Conservation (phyloP, 2,113 vertebrate species). For the Machaerirhynchus nigripectus region DNA sequence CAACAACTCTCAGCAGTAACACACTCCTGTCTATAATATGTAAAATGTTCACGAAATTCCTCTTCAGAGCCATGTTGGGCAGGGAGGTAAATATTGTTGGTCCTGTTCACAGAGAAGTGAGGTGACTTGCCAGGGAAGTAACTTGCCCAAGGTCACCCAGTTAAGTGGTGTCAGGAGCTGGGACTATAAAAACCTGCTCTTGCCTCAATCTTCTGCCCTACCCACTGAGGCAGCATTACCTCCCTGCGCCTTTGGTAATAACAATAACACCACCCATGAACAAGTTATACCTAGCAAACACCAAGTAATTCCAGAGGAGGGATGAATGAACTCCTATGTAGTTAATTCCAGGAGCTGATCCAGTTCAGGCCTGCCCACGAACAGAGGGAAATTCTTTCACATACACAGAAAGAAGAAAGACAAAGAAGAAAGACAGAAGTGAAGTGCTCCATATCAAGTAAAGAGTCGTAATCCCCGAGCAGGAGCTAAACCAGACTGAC, state of each 20-base stretch:
- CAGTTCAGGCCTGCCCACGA: slow-evolving; percentile 39
- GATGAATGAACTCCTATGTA: background rate
- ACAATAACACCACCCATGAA: slow-evolving; percentile 54
- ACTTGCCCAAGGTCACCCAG: slow-evolving; percentile 11
- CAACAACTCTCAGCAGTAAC: slow-evolving; percentile 25
- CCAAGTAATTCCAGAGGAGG: slow-evolving; percentile 29
- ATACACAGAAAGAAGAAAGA: background rate
- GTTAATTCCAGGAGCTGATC: slow-evolving; percentile 45
- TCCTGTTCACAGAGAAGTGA: background rate
- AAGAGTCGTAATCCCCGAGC: background rate
- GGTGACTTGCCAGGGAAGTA: background rate
- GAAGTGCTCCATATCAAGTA: background rate
- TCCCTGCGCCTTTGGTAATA: background rate
- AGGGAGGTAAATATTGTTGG: background rate
- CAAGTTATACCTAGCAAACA: slow-evolving; percentile 60
- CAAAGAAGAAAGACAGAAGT: background rate
- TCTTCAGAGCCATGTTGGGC: background rate
- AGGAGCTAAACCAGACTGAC: background rate
- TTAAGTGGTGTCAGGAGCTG: background rate
- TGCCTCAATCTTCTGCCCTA: background rate
- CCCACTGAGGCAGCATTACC: background rate
- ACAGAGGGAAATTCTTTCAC: slow-evolving; percentile 36
- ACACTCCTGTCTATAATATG: background rate
- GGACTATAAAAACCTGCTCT: background rate
- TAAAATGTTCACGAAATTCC: background rate